Evolutionary conservation across 2,888 invertebrate genomes (phyloP).

Genomic region (Taenaris catops): DNA sequence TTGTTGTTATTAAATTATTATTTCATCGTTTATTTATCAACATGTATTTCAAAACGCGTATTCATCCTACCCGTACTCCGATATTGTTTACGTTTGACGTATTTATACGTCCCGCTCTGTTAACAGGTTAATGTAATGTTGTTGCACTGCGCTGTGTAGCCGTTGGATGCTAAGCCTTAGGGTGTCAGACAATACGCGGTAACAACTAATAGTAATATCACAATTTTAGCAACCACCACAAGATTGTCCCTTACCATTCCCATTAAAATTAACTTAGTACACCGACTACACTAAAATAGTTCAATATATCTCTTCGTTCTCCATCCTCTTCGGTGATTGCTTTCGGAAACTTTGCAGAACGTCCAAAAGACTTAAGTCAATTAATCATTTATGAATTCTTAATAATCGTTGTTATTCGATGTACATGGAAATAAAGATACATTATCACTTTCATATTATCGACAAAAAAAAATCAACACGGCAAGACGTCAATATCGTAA

Average conservation of each 20-base stretch:
- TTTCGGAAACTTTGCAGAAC: conserved; percentile 17
- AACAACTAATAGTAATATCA: conserved; percentile 73
- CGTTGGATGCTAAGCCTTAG: conserved; percentile 2
- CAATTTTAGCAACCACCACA: conserved; percentile 57
- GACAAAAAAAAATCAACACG: conserved; percentile 10
- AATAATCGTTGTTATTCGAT: conserved; percentile 25
- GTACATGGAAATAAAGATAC: conserved; percentile 16
- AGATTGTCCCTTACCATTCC: conserved; percentile 5
- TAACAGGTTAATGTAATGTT: no score
- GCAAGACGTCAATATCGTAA: no score
- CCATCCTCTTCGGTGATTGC: conserved; percentile 18
- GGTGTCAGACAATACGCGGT: conserved; percentile 37
- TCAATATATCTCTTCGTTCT: conserved; percentile 5
- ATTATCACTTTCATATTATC: conserved; percentile 10
- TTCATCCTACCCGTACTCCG: no score
- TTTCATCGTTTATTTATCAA: no score
- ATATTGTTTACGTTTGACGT: no score
- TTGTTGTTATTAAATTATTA: no score
- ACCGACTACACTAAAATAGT: conserved; percentile 13
- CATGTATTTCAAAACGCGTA: no score
- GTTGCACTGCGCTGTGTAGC: conserved; percentile 5
- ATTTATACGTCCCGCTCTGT: no score
- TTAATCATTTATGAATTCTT: conserved; percentile 18
- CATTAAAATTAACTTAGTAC: conserved; percentile 10
- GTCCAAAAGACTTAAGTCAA: conserved; percentile 17